Evolutionary conservation across 2,888 invertebrate genomes (phyloP).

Genomic region (Xestia sexstrigata): DNA sequence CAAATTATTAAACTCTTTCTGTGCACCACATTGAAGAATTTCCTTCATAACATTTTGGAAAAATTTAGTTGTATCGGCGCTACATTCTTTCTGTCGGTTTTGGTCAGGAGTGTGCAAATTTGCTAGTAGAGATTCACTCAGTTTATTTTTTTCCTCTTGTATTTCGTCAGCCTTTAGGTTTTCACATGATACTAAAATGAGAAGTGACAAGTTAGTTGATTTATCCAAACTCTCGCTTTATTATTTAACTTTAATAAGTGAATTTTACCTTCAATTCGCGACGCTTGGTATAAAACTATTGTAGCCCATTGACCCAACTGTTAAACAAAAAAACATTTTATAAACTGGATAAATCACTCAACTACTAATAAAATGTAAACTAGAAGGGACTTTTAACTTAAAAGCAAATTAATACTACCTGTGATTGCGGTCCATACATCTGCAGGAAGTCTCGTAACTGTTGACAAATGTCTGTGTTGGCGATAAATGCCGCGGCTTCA

Average conservation of each 20-base stretch:
- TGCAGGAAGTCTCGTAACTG: conserved; percentile 72
- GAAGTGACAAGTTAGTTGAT: neutral
- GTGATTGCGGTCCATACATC: conserved; percentile 73
- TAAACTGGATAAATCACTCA: neutral
- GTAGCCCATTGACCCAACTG: conserved; percentile 84
- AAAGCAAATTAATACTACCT: conserved; percentile 67
- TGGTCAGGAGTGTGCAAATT: conserved; percentile 12
- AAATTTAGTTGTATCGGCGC: conserved; percentile 73
- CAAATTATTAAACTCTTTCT: conserved; percentile 51
- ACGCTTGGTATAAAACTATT: conserved; percentile 75
- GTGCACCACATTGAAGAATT: conserved; percentile 69
- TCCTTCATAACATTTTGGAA: conserved; percentile 78
- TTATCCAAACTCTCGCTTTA: conserved; percentile 8
- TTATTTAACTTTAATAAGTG: neutral
- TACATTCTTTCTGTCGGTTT: conserved; percentile 34
- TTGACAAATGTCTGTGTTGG: conserved; percentile 65
- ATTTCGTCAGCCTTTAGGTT: neutral
- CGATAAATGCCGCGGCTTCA: conserved; percentile 56
- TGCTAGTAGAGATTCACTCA: conserved; percentile 14
- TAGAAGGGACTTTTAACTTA: neutral
- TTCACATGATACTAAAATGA: conserved; percentile 32
- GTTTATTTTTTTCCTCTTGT: conserved; percentile 21
- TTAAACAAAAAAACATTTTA: neutral
- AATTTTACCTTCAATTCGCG: conserved; percentile 66
- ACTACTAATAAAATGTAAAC: neutral